Percentiles rank a stretch among this genome's conserved stretches.
Conservation (phyloP, 2,888 invertebrate genomes). For the Acanthosepion esculentum region DNA sequence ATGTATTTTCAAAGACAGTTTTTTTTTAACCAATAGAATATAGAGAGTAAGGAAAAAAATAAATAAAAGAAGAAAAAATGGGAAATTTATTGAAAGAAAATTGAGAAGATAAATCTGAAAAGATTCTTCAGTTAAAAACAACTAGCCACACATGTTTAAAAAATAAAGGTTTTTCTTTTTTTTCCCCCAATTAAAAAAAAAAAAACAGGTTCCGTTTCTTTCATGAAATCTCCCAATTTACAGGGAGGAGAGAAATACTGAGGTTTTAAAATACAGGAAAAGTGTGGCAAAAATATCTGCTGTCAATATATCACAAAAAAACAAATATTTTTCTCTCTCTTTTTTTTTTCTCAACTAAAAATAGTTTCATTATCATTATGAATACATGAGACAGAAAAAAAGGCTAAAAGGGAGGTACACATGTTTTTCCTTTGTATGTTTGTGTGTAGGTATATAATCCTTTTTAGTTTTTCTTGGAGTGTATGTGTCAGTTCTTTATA, state of each 20-base stretch:
- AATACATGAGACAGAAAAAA: slow-evolving; percentile 35
- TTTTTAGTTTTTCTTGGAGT: not conserved
- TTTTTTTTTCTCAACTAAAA: not conserved
- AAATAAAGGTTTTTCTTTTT: not conserved
- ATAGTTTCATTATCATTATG: not conserved
- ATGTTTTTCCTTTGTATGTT: not conserved
- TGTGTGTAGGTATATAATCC: not conserved
- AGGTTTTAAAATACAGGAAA: not conserved
- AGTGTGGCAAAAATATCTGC: not conserved
- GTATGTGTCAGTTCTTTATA: not conserved
- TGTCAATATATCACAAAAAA: not conserved
- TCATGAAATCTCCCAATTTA: not conserved
- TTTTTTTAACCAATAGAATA: not conserved
- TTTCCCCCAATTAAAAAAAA: not conserved
- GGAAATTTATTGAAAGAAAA: slow-evolving; percentile 13
- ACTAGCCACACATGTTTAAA: not conserved
- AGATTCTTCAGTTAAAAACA: not conserved
- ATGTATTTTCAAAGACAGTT: not conserved
- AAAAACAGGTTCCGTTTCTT: not conserved
- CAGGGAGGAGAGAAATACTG: not conserved
- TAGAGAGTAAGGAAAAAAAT: not conserved
- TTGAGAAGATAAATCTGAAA: not conserved
- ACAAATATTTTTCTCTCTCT: slow-evolving; percentile 25
- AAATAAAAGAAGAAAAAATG: not conserved
- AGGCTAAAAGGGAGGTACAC: not conserved